Conservation (phyloP, 2,113 vertebrate species). For the Plectropomus leopardus region DNA sequence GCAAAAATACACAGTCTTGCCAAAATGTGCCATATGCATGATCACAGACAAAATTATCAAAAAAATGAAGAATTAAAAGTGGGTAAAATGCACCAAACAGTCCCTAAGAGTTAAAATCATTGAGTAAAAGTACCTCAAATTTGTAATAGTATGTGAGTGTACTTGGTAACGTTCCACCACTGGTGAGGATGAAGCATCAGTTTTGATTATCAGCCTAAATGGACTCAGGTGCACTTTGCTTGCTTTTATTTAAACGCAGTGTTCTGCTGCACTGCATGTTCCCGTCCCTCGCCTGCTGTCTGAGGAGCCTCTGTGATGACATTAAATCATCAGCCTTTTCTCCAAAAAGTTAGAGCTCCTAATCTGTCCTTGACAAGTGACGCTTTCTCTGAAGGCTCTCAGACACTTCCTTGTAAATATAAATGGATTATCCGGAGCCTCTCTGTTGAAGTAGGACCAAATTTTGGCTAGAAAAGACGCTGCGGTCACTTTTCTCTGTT, state of each 20-base stretch:
- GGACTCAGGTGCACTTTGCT: neutral
- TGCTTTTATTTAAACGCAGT: neutral
- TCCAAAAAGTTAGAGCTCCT: slow-evolving; percentile 13
- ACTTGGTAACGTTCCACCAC: too few relatives aligned
- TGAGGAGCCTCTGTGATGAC: neutral
- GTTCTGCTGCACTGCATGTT: neutral
- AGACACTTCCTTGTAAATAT: slow-evolving; percentile 16
- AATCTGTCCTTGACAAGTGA: slow-evolving; percentile 37
- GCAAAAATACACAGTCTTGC: too few relatives aligned
- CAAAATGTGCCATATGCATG: too few relatives aligned
- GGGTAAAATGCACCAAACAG: too few relatives aligned
- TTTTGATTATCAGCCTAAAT: neutral
- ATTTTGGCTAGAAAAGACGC: neutral
- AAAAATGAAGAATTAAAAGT: too few relatives aligned
- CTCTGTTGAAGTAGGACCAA: neutral
- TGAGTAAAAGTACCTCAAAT: too few relatives aligned
- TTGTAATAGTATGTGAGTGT: too few relatives aligned
- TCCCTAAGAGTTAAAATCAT: too few relatives aligned
- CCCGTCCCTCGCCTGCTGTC: neutral
- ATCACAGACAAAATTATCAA: too few relatives aligned
- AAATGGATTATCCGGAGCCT: slow-evolving; percentile 23
- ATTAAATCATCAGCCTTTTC: neutral
- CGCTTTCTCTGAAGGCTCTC: slow-evolving; percentile 15
- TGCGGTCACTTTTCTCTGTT: neutral
- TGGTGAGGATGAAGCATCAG: neutral